Base-by-base conservation (phyloP, 2,113 vertebrate species). In the Clarias magur region DNA sequence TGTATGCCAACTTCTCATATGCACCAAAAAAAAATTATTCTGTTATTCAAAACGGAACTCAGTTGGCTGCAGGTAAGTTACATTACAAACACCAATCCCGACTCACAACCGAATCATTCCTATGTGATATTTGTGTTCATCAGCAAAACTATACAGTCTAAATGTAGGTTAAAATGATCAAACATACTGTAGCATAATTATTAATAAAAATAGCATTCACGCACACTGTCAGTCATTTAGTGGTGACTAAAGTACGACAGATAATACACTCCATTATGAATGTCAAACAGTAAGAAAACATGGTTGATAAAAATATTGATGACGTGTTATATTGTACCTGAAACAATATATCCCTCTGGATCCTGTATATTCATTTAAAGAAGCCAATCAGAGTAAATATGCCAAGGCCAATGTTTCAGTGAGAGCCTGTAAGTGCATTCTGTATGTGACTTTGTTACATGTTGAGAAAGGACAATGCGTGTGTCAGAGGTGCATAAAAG, bases 401-500 rank as follows among this genome's bases (percentile, higher is more conserved):
- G 2, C 42, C 42, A 56, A 63, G 48, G 23, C 48, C 38, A 53
- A 5, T 68, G n/a, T 83, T 82, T 67, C 42, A 82, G 62, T 67
- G 62, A 15, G 17, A 82, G 21, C 9, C 27, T 82, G 59, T 25
- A 67, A 38, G 23, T 82, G n/a, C 21, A 53, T 72, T 59, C 11
- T 67, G 6, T 4, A 54, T 75, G 62, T 83, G 16, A 27, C 54
- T 67, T 54, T 83, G 81, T 54, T 65, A 23, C 59, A 27, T 19
- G 15, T 65, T 67, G 62, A 68, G 5, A 54, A 62, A 82, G 63
- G 42, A 83, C 10, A 30, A 85, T 68, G 8, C 0, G 73, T 30
- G 30, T 91, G 87, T 91, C 89, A 88, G 84, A 90, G 82, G 72
- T 90, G 82, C 91, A 86, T 83, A 67, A 80, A 88, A 92, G 84